Conservation (phyloP, 2,797 vertebrate species). For the Syngnathus rostellatus region DNA sequence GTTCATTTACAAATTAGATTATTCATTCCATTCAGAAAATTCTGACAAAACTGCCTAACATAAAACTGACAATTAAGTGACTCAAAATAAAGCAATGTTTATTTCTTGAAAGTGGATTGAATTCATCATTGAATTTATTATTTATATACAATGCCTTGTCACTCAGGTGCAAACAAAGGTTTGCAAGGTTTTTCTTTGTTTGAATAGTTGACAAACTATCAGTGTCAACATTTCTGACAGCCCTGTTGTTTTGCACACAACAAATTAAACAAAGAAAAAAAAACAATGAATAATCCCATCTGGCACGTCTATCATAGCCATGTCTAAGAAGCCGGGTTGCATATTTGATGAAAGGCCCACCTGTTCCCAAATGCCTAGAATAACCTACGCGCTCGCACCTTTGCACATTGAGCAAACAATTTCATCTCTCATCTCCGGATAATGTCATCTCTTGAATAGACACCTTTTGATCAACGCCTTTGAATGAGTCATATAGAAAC, state of each 20-base stretch:
- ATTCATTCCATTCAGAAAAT: too few species aligned
- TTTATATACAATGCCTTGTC: too few species aligned
- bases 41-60: too few species aligned
- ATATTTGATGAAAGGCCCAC: conserved; percentile 49
- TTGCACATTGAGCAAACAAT: conserved; percentile 57
- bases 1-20: too few species aligned
- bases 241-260: not conserved
- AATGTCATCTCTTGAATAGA: conserved; percentile 39
- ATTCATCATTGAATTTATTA: too few species aligned
- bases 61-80: too few species aligned
- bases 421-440: conserved; percentile 46
- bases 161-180: too few species aligned
- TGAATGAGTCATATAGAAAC: conserved; percentile 51
- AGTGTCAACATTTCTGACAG: not conserved
- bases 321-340: conserved; percentile 43
- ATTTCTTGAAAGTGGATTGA: too few species aligned
- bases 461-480: conserved; percentile 54
- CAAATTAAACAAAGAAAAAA: not conserved
- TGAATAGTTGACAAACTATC: not conserved
- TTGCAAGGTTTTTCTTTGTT: too few species aligned
- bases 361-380: conserved; percentile 50
- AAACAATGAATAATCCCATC: not conserved
- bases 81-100: too few species aligned
- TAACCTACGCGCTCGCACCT: conserved; percentile 60
- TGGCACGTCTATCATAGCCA: conserved; percentile 23